Evolutionary conservation across 2,797 vertebrate species (phyloP), one percentile per base, ranked within the genome.

Genomic region (Pampus argenteus): DNA sequence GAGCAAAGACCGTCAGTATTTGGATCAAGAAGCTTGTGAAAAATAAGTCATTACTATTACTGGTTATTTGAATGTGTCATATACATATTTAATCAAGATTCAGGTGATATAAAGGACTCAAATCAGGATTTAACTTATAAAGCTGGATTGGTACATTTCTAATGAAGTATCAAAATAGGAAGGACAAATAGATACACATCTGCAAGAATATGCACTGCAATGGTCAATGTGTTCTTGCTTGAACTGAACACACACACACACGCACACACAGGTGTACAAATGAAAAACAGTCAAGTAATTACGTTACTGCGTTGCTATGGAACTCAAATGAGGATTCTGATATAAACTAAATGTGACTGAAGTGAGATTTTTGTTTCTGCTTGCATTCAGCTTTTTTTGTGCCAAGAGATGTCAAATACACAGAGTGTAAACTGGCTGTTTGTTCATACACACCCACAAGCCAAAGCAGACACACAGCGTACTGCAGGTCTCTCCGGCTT

Each of bases 371-470:
- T 4, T 11, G 6, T 70, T 29, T 48, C 28, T 52, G 20, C 34
- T 44, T 49, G 20, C 20, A 26, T 61, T 42, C 31, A 17, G 22
- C 13, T 29, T 44, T 26, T 36, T 63, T 56, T 51, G n/a, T 45
- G 11, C 29, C 0, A 26, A 9, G 22, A 66, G 29, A 11, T 36
- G 34, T 36, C 34, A 34, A 34, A 34, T 10, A 10, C 15, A 29
- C 45, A 6, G 11, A 63, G 28, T 47, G n/a, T n/a, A 25, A 56
- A 66, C 23, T 17, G 26, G 3, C 15, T 51, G 17, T 74, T 74
- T 60, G 34, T 74, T 65, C 38, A 58, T n/a, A 25, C 49, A 31
- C 47, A 62, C 42, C 42, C n/a, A 28, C 40, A 29, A 52, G 9
- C 20, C 23, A 6, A 23, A 29, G 45, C 57, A 64, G 62, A 44